phyloP scores from a whole-genome alignment of 1,140 invertebrate genomes.

The Mizuhopecten yessoensis region DNA sequence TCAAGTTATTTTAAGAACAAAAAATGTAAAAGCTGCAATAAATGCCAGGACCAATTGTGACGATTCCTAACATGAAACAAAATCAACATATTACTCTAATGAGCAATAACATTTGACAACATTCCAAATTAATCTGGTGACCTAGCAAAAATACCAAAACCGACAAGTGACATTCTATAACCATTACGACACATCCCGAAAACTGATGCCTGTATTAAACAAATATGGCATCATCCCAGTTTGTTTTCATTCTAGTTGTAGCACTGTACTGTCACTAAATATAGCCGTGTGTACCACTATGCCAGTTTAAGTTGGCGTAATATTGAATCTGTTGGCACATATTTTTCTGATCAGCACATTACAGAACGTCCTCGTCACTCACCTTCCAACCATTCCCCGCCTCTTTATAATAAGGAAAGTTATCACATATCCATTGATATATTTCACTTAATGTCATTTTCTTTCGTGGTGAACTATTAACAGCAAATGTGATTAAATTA shows the following conservation, averaged over 20 bases:
- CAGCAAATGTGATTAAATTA: constrained; percentile 89
- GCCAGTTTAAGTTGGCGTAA: neutral
- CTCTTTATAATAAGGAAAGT: constrained; percentile 87
- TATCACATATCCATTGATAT: constrained; percentile 85
- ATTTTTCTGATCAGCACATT: neutral
- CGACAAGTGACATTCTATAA: no score
- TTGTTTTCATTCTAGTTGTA: no score
- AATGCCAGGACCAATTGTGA: no score
- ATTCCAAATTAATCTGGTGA: neutral
- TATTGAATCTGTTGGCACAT: no score
- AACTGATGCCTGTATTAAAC: no score
- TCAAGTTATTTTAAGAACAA: no score
- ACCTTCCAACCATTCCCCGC: constrained; percentile 90
- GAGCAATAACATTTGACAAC: neutral
- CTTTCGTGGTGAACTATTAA: constrained; percentile 87
- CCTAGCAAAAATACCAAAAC: neutral
- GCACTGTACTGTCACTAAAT: no score
- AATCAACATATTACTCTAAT: no score
- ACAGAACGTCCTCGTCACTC: constrained; percentile 70
- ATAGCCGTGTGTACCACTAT: neutral
- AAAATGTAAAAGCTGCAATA: no score
- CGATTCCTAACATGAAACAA: no score
- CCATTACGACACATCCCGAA: no score
- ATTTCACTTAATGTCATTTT: constrained; percentile 86
- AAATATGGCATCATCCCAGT: no score